Evolutionary conservation across 2,888 invertebrate genomes (phyloP), one percentile per base, ranked within the genome.

Genomic region (Scaptomyza caliginosa): DNA sequence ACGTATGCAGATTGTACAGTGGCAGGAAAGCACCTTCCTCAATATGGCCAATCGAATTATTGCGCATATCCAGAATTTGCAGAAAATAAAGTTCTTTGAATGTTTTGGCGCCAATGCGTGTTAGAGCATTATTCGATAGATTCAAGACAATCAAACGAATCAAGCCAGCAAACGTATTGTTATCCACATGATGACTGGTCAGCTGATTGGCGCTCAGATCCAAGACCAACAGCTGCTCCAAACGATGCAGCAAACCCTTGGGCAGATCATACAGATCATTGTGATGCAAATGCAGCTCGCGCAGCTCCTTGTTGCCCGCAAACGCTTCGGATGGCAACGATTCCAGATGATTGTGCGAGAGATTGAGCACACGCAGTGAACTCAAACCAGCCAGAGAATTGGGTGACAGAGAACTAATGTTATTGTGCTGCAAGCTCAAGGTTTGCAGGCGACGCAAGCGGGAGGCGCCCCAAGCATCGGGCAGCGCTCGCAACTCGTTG

Each of bases 21-120:
- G 97, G 96, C 86, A 96, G 90, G 88, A 98, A 97, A 43, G 97
- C 96, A 88, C 96, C 96, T 86, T 96, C 96, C 92, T 96, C 96
- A 74, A 97, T 95, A 88, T 95, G 96, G n/a, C 95, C 95, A 85
- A 97, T 96, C 7, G 96, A 95, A 90, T 97, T 97, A 90, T 96
- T 96, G 85, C 95, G 94, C 82, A 97, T 92, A 90, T 96, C 96
- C 57, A 97, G 93, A 70, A 96, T 96, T 93, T 97, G 96, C 57
- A 97, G 92, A 88, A 96, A 96, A 89, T 95, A 96, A 69, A 97
- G 92, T 89, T 97, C 96, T 91, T 96, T 96, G 91, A 97, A 97
- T 50, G 96, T 96, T 79, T 94, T 94, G 13, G 95, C 94, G 83
- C 96, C 96, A 74, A 98, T 94, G 77, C 95, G 94, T 0, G 96